Evolutionary conservation across 2,113 vertebrate genomes (phyloP).

Genomic region (Nipponia nippon): DNA sequence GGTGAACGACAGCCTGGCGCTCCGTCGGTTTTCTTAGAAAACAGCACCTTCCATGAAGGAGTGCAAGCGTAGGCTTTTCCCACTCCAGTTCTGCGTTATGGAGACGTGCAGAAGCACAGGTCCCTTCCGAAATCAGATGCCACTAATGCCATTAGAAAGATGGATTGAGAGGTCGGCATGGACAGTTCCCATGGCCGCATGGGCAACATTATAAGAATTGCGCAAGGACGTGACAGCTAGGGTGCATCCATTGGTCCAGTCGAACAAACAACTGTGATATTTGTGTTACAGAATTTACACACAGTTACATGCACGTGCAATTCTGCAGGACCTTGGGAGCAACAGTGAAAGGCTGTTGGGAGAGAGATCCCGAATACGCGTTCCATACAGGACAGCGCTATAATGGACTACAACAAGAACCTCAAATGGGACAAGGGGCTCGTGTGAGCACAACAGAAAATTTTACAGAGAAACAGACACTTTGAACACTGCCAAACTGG

Average conservation of each 20-base stretch:
- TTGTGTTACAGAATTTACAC: background rate
- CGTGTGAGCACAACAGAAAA: background rate
- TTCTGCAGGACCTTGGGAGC: background rate
- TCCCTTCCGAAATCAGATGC: background rate
- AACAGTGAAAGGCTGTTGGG: background rate
- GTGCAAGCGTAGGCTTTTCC: background rate
- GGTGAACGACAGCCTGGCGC: background rate
- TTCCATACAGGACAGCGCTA: accelerated
- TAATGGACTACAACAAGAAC: background rate
- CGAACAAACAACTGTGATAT: background rate
- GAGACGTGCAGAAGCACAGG: background rate
- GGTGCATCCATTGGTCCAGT: background rate
- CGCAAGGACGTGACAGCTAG: background rate
- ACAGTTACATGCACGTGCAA: background rate
- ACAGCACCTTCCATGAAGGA: background rate
- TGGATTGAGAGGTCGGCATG: background rate
- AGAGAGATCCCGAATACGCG: background rate
- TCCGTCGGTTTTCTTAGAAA: background rate
- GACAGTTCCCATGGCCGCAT: background rate
- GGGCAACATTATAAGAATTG: background rate
- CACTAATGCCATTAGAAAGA: background rate
- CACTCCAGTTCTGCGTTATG: accelerated
- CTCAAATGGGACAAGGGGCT: background rate
- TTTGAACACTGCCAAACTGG: background rate
- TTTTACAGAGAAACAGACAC: background rate